Evolutionary conservation across 2,113 vertebrate genomes (phyloP), one percentile per base, ranked within the genome.

Genomic region (Nibea coibor): DNA sequence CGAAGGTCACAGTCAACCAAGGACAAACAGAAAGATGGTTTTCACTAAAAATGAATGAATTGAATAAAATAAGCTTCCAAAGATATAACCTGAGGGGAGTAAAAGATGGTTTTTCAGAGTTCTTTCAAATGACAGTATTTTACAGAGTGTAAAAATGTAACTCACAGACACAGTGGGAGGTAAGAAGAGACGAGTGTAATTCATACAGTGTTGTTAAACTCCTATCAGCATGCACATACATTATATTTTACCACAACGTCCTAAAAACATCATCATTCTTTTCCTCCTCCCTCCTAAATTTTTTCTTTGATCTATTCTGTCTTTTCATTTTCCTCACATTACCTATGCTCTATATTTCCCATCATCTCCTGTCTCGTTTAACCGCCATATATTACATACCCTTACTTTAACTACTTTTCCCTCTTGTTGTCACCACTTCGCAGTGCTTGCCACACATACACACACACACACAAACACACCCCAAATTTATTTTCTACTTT

Each of bases 231-330:
- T 61, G 47, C 42, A 63, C 20, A 50, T 57, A 80, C 69, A 64
- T 78, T 53, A 65, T 68, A 80, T 70, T 81, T 72, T 84, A 57
- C 62, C 84, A 80, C 48, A 88, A 70, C 67, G 79, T 80, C 45
- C 58, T 56, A 22, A 74, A 85, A 64, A 48, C 19, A 50, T 26
- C 53, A 63, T 68, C 20, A 4, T 5, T 66, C 47, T 62, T 67
- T 62, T 20, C 56, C 69, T 22, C 24, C 56, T 47, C 26, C 28
- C 22, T 47, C 26, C 22, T 59, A 22, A 61, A 61, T 8, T 69
- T 26, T 39, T 47, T 62, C 48, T 70, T 74, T 16, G 11, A 63
- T 63, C 64, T 57, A 4, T 65, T 67, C 66, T 43, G 43, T 10
- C 45, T 61, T 79, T 63, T 67, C 63, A 56, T 79, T 79, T 84